Conservation (phyloP, 2,797 vertebrate species). For the Phalanger gymnotis region DNA sequence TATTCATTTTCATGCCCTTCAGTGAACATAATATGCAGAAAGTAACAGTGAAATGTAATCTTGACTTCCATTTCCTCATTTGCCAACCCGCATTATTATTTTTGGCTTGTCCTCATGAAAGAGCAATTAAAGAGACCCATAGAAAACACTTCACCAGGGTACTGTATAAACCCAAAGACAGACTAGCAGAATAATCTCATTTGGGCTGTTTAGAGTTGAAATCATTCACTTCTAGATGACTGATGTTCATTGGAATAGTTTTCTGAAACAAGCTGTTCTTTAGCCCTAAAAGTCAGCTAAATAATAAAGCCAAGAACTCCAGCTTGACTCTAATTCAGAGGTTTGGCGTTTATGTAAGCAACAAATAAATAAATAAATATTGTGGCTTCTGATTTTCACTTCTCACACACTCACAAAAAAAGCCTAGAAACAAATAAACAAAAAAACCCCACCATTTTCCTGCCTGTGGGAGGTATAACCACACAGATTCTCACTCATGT, state of each 20-base stretch:
- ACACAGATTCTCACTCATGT: neutral
- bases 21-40: neutral
- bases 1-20: neutral
- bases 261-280: neutral
- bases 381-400: neutral
- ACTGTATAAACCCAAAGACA: neutral
- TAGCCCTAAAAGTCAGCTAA: neutral
- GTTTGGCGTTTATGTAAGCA: neutral
- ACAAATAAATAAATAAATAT: neutral
- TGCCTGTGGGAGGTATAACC: neutral
- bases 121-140: neutral
- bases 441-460: neutral
- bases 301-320: neutral
- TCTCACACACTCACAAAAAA: neutral
- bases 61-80: neutral
- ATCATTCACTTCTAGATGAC: neutral
- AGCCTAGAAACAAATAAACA: neutral
- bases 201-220: neutral
- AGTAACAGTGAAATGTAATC: neutral
- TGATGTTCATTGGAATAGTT: neutral
- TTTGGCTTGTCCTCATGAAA: neutral
- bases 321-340: neutral
- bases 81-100: neutral
- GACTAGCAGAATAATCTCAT: neutral
- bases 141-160: neutral